These are phyloP conservation scores for Pogonus chalceus DNA, from an alignment of 1,140 invertebrate species.

Conservation along the genomic window DNA sequence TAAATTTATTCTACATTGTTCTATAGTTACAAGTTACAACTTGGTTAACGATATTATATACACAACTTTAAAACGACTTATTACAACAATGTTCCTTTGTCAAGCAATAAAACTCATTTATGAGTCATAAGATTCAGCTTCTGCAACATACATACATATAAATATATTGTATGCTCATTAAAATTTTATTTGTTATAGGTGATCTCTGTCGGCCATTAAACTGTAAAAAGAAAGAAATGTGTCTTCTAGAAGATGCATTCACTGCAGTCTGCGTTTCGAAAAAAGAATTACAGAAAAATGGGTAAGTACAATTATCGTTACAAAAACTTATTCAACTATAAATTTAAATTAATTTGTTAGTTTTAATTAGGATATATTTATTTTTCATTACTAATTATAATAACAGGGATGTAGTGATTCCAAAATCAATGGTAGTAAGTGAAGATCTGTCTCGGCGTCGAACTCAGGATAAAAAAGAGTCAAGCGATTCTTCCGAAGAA, in stretches of 20 bases:
- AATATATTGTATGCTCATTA: too few relatives aligned
- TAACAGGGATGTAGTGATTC: slow-evolving; percentile 56
- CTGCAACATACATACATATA: too few relatives aligned
- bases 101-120: too few relatives aligned
- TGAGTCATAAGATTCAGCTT: too few relatives aligned
- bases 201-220: slow-evolving; percentile 75
- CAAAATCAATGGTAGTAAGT: slow-evolving; percentile 48
- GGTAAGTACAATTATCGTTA: slow-evolving; percentile 44
- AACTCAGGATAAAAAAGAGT: slow-evolving; percentile 30
- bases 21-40: too few relatives aligned
- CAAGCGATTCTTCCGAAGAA: slow-evolving; percentile 31
- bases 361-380: slow-evolving; percentile 12
- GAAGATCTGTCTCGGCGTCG: slow-evolving; percentile 39
- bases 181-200: slow-evolving; percentile 49
- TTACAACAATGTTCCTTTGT: too few relatives aligned
- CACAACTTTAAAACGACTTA: too few relatives aligned
- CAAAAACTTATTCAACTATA: neutral
- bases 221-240: slow-evolving; percentile 81
- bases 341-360: neutral
- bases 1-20: too few relatives aligned
- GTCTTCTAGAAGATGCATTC: slow-evolving; percentile 71
- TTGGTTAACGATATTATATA: too few relatives aligned
- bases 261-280: slow-evolving; percentile 80
- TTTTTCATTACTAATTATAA: too few relatives aligned
- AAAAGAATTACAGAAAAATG: slow-evolving; percentile 73